These are phyloP conservation scores for Archips crataeganus DNA, from an alignment of 2,888 invertebrate genomes.

Conservation along the genomic window DNA sequence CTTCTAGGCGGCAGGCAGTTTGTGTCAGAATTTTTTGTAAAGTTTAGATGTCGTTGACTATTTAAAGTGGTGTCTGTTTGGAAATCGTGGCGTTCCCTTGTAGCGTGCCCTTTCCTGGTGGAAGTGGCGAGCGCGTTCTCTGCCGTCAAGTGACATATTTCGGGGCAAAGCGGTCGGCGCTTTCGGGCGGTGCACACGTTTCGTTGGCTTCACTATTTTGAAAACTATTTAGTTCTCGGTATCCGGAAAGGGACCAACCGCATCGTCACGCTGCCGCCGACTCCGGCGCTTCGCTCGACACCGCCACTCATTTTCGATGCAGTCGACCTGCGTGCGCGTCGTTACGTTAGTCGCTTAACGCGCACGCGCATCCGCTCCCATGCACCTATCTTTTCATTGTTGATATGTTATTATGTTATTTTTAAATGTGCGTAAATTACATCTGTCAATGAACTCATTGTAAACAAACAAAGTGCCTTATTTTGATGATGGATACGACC, in stretches of 20 bases:
- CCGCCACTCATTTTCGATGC: conserved; percentile 81
- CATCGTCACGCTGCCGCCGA: conserved; percentile 67
- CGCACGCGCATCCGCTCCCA: conserved; percentile 74
- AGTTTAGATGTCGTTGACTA: conserved; percentile 50
- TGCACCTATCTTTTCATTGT: conserved; percentile 73
- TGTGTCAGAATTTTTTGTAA: conserved; percentile 45
- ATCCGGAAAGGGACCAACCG: conserved; percentile 84
- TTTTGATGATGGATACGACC: conserved; percentile 74
- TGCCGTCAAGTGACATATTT: conserved; percentile 80
- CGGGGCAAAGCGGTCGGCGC: conserved; percentile 81
- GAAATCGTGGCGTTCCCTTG: conserved; percentile 69
- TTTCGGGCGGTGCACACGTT: conserved; percentile 83
- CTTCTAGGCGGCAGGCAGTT: conserved; percentile 50
- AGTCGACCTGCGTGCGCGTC: conserved; percentile 83
- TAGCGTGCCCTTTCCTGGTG: conserved; percentile 58
- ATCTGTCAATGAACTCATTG: conserved; percentile 63
- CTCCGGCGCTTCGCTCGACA: conserved; percentile 48
- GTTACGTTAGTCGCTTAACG: conserved; percentile 77
- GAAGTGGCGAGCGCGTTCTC: conserved; percentile 57
- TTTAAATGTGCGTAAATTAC: conserved; percentile 57
- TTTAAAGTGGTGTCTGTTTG: conserved; percentile 56
- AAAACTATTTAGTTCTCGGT: conserved; percentile 81
- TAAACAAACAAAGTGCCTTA: conserved; percentile 66
- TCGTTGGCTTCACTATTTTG: conserved; percentile 84
- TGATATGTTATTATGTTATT: conserved; percentile 65